A percentile compares a stretch with the other conserved stretches of the same genome.
phyloP scores from a whole-genome alignment of 2,797 vertebrate genomes.

The Trichosurus vulpecula region DNA sequence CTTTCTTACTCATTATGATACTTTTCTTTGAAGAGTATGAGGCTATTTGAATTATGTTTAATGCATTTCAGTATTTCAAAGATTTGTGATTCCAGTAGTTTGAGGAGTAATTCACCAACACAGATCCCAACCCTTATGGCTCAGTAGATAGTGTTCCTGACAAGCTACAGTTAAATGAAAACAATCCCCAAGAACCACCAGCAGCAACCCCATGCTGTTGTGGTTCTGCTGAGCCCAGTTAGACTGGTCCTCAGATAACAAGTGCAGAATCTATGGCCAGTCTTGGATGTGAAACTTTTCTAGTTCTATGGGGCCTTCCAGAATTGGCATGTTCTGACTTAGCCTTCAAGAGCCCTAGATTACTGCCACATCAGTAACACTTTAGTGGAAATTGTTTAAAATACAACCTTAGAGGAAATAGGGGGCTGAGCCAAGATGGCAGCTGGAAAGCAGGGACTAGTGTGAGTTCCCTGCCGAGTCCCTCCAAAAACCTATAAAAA shows the following conservation, averaged over 20 bases:
- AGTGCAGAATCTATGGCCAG: not conserved
- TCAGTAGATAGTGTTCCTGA: not conserved
- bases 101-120: not conserved
- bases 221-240: not conserved
- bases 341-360: no score
- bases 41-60: not conserved
- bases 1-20: not conserved
- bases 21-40: not conserved
- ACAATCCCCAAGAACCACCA: not conserved
- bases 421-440: no score
- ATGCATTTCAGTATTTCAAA: not conserved
- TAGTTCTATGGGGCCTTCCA: not conserved
- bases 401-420: no score
- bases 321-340: no score
- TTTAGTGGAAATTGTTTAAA: no score
- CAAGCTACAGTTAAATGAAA: not conserved
- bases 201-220: not conserved
- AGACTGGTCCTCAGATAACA: not conserved
- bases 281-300: not conserved
- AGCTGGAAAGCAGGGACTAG: no score
- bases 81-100: not conserved
- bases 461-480: no score
- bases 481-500: no score
- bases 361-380: no score
- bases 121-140: not conserved